phyloP scores from a whole-genome alignment of 2,888 invertebrate genomes.

The Oxyscelio sp. region DNA sequence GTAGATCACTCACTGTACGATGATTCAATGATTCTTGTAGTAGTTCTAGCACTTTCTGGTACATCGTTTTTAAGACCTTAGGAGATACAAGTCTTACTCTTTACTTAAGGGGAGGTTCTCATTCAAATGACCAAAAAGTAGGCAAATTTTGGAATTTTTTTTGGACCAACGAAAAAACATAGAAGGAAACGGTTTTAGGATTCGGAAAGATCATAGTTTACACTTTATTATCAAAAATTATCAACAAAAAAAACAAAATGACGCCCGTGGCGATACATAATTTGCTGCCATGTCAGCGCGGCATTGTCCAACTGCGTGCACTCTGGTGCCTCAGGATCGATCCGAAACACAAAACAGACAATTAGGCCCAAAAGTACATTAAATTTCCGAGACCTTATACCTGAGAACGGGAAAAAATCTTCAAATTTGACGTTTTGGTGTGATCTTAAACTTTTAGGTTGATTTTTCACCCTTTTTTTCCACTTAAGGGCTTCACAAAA shows the following conservation, averaged over 20 bases:
- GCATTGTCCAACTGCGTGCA: slow-evolving; percentile 33
- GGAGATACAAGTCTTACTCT: too few relatives aligned
- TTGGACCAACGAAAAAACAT: slow-evolving; percentile 31
- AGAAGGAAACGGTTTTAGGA: slow-evolving; percentile 26
- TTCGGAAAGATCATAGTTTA: slow-evolving; percentile 30
- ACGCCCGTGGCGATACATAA: slow-evolving; percentile 27
- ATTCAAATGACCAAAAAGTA: slow-evolving; percentile 24
- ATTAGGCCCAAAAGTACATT: slow-evolving; percentile 26
- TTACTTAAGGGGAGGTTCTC: slow-evolving; percentile 23
- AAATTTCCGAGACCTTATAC: slow-evolving; percentile 16
- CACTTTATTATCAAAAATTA: slow-evolving; percentile 30
- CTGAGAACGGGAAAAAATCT: slow-evolving; percentile 20
- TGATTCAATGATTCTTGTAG: too few relatives aligned
- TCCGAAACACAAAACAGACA: slow-evolving; percentile 24
- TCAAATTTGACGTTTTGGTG: slow-evolving; percentile 36
- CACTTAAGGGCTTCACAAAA: slow-evolving; percentile 31
- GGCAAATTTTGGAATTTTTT: slow-evolving; percentile 17
- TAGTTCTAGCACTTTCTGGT: too few relatives aligned
- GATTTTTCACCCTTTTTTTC: slow-evolving; percentile 28
- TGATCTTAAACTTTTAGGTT: slow-evolving; percentile 34
- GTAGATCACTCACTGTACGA: too few relatives aligned
- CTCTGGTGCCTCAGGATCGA: slow-evolving; percentile 27
- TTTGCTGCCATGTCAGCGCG: slow-evolving; percentile 30
- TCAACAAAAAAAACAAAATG: slow-evolving; percentile 33
- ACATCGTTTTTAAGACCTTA: too few relatives aligned